Base-by-base conservation (phyloP, 2,113 vertebrate species). In the Lamprotornis superbus region DNA sequence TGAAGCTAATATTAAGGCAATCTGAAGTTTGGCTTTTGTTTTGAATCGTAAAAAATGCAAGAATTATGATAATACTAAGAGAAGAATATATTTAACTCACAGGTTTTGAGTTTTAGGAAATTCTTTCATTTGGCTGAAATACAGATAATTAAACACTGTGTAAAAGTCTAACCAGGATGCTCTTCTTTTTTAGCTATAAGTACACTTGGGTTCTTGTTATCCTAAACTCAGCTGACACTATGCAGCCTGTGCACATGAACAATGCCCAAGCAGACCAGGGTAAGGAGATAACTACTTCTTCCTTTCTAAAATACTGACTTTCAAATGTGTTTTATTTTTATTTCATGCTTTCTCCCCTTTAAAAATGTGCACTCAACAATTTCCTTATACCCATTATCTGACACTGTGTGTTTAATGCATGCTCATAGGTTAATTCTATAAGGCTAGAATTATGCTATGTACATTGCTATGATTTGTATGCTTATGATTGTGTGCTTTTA, bases 401-500 rank as follows among this genome's bases (percentile, higher is more conserved):
- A 50, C 31, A 60, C 14, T 21, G 9, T 44, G 15, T 65, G 16
- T 57, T 69, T 88, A 83, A 73, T 35, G 35, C 0, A 3, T 30
- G 37, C 49, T 61, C 1, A 0, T 5, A 69, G 37, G 53, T 80
- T 93, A 90, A 68, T 76, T 73, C 70, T 75, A 39, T 25, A 69
- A 87, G 35, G 28, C 53, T 87, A 74, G 52, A 94, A 83, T 77
- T 53, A 63, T 23, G 28, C 50, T 83, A 50, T 10, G 16, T 61
- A 30, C n/a, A 83, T 80, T 65, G 35, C 49, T 90, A 65, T 28
- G 20, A 90, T 86, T 83, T 88, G 31, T 77, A 23, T 89, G 69
- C 24, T 91, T 87, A 52, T 27, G 44, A 67, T 61, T 83, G 73
- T 83, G 57, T 88, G 31, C n/a, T 65, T 93, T 88, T 77, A 92